Base-by-base conservation (phyloP, 2,888 invertebrate species). In the Merodon equestris region DNA sequence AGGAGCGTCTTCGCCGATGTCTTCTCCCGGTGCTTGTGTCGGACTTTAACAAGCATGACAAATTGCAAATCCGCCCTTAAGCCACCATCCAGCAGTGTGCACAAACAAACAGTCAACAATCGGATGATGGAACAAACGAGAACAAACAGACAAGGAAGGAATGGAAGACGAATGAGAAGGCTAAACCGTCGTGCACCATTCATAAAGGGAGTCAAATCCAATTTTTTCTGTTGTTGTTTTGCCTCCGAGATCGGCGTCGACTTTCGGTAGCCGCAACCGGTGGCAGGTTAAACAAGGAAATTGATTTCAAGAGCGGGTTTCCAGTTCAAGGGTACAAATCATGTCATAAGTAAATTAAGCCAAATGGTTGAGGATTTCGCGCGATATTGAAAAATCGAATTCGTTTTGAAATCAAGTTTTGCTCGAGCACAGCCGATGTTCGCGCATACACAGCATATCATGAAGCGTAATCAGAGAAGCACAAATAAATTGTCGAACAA, bases 31-130 rank as follows among this genome's bases (percentile, higher is more conserved):
- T 58, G 40, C 40, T 40, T 44, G 58, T 56, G 68, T 57, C 56
- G 48, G 56, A 64, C 61, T 70, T 75, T 66, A 79, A 79, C 79
- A 79, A 79, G 75, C 75, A 81, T 81, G 81, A 81, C 81, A 81
- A 81, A 81, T 81, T 81, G 75, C 81, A 71, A 75, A 81, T 70
- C 75, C 75, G 81, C 81, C 81, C 81, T 75, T 71, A 81, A 81
- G 75, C 70, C 72, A 61, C 68, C 50, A 66, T 64, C 40, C 44
- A 27, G 27, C 7, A 27, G 27, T 27, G 27, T 27, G 36, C 56
- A 48, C 68, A 53, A 45, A 27, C 54, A 56, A 51, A 66, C 66
- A 67, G 67, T 60, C 73, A 67, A 50, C 73, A 67, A 56, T 68
- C 56, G 10, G 38, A 34, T 47, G 27, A 27, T 27, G 38, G 53